Evolutionary conservation across 2,888 invertebrate genomes (phyloP), one percentile per base, ranked within the genome.

Genomic region (Diplazon laetatorius): DNA sequence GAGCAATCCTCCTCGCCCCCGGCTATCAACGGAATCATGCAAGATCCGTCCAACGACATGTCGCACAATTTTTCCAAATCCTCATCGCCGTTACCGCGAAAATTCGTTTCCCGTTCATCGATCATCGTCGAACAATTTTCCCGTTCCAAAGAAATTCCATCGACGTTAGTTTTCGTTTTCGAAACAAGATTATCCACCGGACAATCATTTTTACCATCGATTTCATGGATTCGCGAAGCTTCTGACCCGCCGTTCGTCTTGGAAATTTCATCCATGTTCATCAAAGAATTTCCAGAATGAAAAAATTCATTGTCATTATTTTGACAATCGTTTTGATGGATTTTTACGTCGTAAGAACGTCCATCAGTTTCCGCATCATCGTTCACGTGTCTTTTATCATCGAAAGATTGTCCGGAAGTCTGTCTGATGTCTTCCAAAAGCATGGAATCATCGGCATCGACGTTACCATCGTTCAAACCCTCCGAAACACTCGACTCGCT

Each of bases 11-110:
- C 85, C 37, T 83, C 85, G 30, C 83, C 85, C 0, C 76, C 83
- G 5, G 84, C 82, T 16, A 86, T 84, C 12, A 87, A 68, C 16
- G 85, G 86, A 18, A 87, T 82, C 55, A 81, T 84, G 48, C 82
- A 83, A 8, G 81, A 66, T n/a, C 60, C 81, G 9, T 81, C 82
- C 25, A 83, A 55, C 22, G 83, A 82, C 44, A 83, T 82, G 35
- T 82, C 82, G 59, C 83, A 84, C 42, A 83, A 69, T 57, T 83
- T 84, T 52, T 84, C 84, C 12, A 81, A 76, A 65, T 83, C 84
- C 3, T 82, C 81, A 42, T 80, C 81, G 18, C 77, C 76, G 18
- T 79, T 74, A 2, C 80, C 76, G 2, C 63, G 73, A 78, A 71
- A 2, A 80, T n/a, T n/a, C n/a, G n/a, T n/a, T n/a, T n/a, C n/a